Base-by-base conservation (phyloP, 2,888 invertebrate genomes). In the Thecophora atra region DNA sequence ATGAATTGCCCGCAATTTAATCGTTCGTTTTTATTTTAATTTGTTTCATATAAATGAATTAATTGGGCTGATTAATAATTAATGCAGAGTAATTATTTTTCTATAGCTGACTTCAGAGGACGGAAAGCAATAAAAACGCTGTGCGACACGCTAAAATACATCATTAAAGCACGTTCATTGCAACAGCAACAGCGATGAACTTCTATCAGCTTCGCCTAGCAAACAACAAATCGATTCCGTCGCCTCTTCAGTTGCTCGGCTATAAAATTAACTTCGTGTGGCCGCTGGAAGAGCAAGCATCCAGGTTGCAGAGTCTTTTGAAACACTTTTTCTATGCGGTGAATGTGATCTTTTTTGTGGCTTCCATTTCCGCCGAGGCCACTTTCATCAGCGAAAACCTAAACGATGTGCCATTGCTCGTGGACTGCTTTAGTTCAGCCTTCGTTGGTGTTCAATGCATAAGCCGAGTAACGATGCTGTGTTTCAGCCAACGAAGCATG, bases 181-280 rank as follows among this genome's bases (percentile, higher is more conserved):
- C n/a, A 15, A n/a, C n/a, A n/a, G n/a, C 47, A 11, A 37, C 42
- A 17, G 21, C 19, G n/a, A 72, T 72, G 72, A 52, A 72, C 28
- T 62, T 62, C 63, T 68, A 19, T 26, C 17, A 24, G 30, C 67
- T 67, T 30, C 17, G 15, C 24, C n/a, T 47, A 62, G 37, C 67
- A 42, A 60, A 37, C 28, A 62, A 21, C 67, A 42, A 60, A 37
- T 30, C n/a, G 4, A 37, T 30, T n/a, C 51, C 58, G 11, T 64
- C 72, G 37, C 74, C 75, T 2, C 13, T 71, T 11, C 76, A 76
- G 7, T 73, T 72, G 28, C 54, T 30, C 37, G 67, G 71, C 47
- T 77, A 74, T 52, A 77, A 78, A 54, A 37, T 52, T 6, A 76
- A 76, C 68, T 77, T 73, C 69, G 63, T 77, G 15, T 78, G 78